These are phyloP conservation scores for Micropoecilia bifurca DNA, from an alignment of 2,797 vertebrate species.

Conservation along the genomic window DNA sequence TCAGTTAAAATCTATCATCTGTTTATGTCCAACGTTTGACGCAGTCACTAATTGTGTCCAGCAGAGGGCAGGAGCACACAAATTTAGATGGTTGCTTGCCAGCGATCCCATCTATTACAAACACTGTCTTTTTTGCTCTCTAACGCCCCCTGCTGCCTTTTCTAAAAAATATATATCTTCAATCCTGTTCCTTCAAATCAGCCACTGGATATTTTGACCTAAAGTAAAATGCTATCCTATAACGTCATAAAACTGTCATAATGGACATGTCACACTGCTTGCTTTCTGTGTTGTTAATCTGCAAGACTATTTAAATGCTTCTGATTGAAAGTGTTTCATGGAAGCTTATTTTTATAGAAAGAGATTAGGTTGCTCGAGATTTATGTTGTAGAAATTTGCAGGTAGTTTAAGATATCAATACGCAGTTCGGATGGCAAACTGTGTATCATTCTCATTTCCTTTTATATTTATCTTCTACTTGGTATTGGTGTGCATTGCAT, in stretches of 20 bases:
- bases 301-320: not conserved
- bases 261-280: not conserved
- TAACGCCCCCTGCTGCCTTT: slow-evolving; percentile 53
- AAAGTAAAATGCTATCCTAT: not conserved
- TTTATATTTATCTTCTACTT: not conserved
- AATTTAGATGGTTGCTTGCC: not conserved
- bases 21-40: not conserved
- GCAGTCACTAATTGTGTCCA: slow-evolving; percentile 49
- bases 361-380: not conserved
- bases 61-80: slow-evolving; percentile 63
- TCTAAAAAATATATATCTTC: not conserved
- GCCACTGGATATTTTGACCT: not conserved
- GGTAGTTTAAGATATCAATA: not conserved
- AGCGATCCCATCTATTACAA: not conserved
- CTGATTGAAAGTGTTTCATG: not conserved
- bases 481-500: not conserved
- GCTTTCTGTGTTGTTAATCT: not conserved
- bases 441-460: not conserved
- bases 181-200: not conserved
- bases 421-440: not conserved
- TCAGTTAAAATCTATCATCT: not conserved
- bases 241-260: not conserved
- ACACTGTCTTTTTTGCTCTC: slow-evolving; percentile 6
- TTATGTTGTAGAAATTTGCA: not conserved
- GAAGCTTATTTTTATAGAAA: not conserved